phyloP scores from a whole-genome alignment of 2,888 invertebrate species.

The Eucera pruinosa region DNA sequence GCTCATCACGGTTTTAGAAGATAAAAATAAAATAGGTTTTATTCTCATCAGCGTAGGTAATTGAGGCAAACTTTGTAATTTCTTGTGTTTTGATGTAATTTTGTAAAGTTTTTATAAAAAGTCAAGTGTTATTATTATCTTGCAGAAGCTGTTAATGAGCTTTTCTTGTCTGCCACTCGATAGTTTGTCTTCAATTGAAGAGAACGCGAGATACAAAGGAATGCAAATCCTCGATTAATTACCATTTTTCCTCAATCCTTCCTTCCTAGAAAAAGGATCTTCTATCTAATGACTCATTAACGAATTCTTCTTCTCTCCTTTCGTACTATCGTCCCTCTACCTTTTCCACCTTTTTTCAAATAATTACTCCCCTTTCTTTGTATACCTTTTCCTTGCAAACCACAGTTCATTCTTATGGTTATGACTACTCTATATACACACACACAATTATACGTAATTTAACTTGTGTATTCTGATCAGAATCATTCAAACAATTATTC shows the following conservation, averaged over 20 bases:
- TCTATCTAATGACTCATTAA: conserved; percentile 28
- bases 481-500: no score
- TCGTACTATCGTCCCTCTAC: not conserved
- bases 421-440: not conserved
- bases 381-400: not conserved
- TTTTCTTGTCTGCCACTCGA: conserved; percentile 18
- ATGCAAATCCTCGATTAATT: conserved; percentile 45
- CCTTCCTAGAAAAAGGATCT: not conserved
- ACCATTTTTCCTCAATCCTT: conserved; percentile 25
- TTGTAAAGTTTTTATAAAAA: no score
- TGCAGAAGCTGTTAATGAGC: not conserved
- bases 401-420: not conserved
- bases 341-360: not conserved
- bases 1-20: no score
- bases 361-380: not conserved
- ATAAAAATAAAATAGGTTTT: no score
- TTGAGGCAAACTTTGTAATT: no score
- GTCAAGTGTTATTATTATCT: no score
- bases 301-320: conserved; percentile 3
- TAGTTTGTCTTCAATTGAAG: conserved; percentile 16
- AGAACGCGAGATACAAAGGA: conserved; percentile 20
- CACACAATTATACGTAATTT: not conserved
- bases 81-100: no score
- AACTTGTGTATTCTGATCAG: not conserved
- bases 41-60: no score